Evolutionary conservation across 2,113 vertebrate species (phyloP), one percentile per base, ranked within the genome.

Genomic region (Dicentrarchus labrax): DNA sequence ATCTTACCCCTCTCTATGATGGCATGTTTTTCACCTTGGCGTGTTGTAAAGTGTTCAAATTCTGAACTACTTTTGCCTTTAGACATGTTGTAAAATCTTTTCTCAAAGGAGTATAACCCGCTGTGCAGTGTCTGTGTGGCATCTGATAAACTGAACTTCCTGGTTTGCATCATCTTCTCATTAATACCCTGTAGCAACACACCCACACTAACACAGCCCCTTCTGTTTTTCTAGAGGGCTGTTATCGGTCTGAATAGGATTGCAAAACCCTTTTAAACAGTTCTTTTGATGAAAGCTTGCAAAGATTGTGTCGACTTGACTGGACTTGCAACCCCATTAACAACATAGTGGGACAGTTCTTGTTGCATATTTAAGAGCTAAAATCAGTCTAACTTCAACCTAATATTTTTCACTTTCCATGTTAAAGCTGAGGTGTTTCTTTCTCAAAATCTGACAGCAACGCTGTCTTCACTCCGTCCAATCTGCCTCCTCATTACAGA

Each of bases 381-480:
- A 62, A 8, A 30, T 43, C n/a, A 54, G 56, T 4, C 54, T 11
- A 17, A 30, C 39, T 5, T 68, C 4, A 1, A 12, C 21, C 17
- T 16, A 21, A n/a, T 38, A 15, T 50, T 70, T 51, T 16, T 1
- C 43, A 24, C 8, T 30, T 8, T 57, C 41, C 8, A 1, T 51
- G 64, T 43, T 17, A 45, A 36, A 50, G 30, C 24, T 57, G 10
- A 13, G 12, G 5, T 57, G 57, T 61, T 84, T 62, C 65, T 38
- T 64, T 65, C 13, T 30, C 45, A 48, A 57, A 69, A 69, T 45
- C 69, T 65, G 51, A 70, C 67, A 75, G 38, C 0, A 8, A 65
- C 38, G 72, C 21, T 30, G 30, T 30, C 21, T 45, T 85, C 21
- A 53, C 13, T 43, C 10, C 6, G 13, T 11, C 53, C 17, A 19